Conservation (phyloP, 2,888 invertebrate genomes). For the Druceiella hillmani region DNA sequence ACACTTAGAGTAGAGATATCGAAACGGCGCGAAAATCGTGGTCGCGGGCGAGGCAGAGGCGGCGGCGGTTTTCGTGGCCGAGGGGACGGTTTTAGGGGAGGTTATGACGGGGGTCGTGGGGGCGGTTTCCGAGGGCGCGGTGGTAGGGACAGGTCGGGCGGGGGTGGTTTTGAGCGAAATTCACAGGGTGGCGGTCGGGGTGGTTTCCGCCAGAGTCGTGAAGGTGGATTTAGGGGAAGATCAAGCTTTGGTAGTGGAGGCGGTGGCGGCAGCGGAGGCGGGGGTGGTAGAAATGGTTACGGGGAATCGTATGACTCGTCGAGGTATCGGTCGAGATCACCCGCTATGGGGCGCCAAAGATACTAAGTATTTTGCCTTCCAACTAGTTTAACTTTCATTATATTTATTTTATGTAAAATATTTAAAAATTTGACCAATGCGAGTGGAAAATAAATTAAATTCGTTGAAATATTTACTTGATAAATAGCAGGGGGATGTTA, state of each 20-base stretch:
- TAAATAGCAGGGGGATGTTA: too few species aligned
- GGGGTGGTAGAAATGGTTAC: conserved; percentile 33
- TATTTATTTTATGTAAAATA: too few species aligned
- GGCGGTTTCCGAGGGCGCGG: conserved; percentile 40
- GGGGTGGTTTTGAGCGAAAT: conserved; percentile 28
- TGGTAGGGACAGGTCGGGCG: conserved; percentile 42
- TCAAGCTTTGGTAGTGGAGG: conserved; percentile 48
- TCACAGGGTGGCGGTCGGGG: conserved; percentile 24
- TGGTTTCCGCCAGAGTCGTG: conserved; percentile 43
- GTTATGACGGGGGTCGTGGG: conserved; percentile 38
- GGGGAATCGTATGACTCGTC: conserved; percentile 30
- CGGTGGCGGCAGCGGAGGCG: conserved; percentile 37
- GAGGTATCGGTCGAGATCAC: conserved; percentile 47
- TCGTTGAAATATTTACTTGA: too few species aligned
- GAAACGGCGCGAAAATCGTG: conserved; percentile 69
- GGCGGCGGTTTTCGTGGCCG: conserved; percentile 49
- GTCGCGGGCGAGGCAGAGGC: conserved; percentile 57
- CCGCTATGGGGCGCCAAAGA: conserved; percentile 49
- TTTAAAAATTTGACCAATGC: too few species aligned
- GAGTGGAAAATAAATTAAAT: too few species aligned
- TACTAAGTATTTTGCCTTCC: too few species aligned
- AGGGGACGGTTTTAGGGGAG: conserved; percentile 41
- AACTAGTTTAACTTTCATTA: too few species aligned
- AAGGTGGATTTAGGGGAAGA: conserved; percentile 53
- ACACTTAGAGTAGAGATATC: conserved; percentile 86